Evolutionary conservation across 2,888 invertebrate genomes (phyloP).

Genomic region (Nomada fabriciana): DNA sequence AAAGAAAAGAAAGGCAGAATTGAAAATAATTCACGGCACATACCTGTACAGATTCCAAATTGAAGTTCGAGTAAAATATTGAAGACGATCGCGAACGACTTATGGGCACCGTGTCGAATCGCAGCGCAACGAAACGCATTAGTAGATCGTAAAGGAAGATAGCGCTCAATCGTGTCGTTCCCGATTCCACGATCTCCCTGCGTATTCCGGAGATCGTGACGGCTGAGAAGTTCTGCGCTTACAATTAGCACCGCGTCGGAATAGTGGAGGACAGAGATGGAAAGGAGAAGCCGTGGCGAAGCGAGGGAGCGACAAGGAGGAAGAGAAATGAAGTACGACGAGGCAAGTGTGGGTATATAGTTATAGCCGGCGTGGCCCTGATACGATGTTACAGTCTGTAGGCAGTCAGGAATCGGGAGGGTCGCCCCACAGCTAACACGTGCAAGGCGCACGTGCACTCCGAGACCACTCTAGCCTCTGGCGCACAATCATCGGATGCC

Average conservation of each 20-base stretch:
- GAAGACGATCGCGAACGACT: no score
- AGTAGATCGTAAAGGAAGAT: conserved; percentile 35
- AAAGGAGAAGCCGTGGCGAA: conserved; percentile 26
- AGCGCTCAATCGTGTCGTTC: conserved; percentile 34
- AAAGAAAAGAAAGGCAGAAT: no score
- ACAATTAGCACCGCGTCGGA: conserved; percentile 68
- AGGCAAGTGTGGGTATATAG: conserved; percentile 70
- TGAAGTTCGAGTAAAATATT: neutral
- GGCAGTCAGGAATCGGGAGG: conserved; percentile 81
- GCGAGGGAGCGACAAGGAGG: conserved; percentile 19
- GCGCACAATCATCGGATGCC: conserved; percentile 83
- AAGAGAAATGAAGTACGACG: conserved; percentile 57
- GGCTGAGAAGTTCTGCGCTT: conserved; percentile 60
- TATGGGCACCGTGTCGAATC: neutral
- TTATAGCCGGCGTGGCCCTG: conserved; percentile 76
- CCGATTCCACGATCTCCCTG: conserved; percentile 44
- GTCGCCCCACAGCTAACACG: conserved; percentile 83
- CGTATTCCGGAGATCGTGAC: conserved; percentile 46
- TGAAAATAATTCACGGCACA: no score
- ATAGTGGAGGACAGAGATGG: conserved; percentile 37
- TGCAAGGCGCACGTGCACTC: conserved; percentile 83
- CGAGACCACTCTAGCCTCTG: conserved; percentile 82
- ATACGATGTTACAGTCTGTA: conserved; percentile 82
- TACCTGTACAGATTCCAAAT: no score
- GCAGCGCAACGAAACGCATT: conserved; percentile 1